phyloP scores from a whole-genome alignment of 2,888 invertebrate genomes.

The Agonopterix heracliana region DNA sequence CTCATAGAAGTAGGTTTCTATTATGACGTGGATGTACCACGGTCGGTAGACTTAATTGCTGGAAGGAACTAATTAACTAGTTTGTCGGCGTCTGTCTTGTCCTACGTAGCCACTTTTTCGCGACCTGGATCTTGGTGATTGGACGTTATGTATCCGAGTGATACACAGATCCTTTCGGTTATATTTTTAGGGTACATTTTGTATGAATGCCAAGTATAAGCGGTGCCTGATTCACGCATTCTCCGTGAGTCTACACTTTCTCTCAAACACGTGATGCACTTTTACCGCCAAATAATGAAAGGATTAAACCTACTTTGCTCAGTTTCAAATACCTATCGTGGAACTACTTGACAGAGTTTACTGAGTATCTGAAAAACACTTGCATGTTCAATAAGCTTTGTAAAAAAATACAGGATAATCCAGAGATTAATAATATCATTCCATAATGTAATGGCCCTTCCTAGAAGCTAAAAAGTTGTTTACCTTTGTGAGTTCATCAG shows the following conservation, averaged over 20 bases:
- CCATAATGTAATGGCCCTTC: no score
- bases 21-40: background rate
- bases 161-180: background rate
- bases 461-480: no score
- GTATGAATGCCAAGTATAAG: slow-evolving; percentile 3
- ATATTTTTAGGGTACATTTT: background rate
- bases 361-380: no score
- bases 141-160: slow-evolving; percentile 3
- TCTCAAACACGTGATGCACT: slow-evolving; percentile 12
- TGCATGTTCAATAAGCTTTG: no score
- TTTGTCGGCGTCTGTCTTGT: background rate
- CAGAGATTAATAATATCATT: no score
- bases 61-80: background rate
- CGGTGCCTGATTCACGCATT: background rate
- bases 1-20: slow-evolving; percentile 15
- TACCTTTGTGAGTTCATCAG: no score
- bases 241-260: slow-evolving; percentile 10
- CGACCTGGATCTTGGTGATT: slow-evolving; percentile 42
- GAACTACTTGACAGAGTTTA: no score
- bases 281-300: slow-evolving; percentile 17
- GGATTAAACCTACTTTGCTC: background rate
- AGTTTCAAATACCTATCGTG: background rate
- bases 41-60: no score
- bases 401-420: no score
- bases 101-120: slow-evolving; percentile 6